Conservation (phyloP, 2,113 vertebrate genomes). For the Syngnathus floridae region DNA sequence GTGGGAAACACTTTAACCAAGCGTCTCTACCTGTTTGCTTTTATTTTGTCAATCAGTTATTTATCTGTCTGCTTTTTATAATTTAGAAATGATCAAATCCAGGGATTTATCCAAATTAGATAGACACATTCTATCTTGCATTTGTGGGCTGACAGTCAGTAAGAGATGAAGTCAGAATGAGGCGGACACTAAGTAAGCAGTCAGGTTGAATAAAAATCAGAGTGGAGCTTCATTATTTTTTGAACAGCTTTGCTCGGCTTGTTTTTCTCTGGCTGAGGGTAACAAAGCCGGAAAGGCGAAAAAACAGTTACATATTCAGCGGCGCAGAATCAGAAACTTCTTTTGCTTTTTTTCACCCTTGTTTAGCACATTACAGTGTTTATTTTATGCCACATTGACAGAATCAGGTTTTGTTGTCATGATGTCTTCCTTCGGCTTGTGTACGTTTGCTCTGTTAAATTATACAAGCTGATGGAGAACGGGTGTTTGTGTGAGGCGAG, state of each 20-base stretch:
- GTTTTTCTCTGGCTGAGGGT: constrained; percentile 40
- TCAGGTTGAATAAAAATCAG: constrained; percentile 27
- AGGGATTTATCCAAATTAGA: constrained; percentile 7
- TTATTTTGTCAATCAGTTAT: constrained; percentile 5
- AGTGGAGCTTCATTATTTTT: constrained; percentile 15
- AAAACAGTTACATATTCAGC: constrained; percentile 18
- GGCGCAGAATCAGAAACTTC: constrained; percentile 17
- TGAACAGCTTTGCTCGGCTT: constrained; percentile 52
- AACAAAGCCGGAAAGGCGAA: constrained; percentile 15
- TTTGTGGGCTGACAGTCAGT: constrained; percentile 1
- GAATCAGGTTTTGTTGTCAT: not conserved
- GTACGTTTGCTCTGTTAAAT: constrained; percentile 36
- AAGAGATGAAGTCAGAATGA: constrained; percentile 21
- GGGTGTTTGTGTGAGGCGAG: constrained; percentile 20
- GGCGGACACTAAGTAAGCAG: constrained; percentile 37
- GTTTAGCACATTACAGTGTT: constrained; percentile 29
- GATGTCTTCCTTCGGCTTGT: constrained; percentile 27
- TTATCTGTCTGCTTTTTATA: not conserved
- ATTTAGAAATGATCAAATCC: constrained; percentile 8
- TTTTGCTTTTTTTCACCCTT: constrained; percentile 1
- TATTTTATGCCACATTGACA: not conserved
- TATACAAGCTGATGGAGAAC: constrained; percentile 30
- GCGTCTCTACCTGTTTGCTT: constrained; percentile 18
- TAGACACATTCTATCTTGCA: not conserved
- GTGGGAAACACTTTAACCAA: constrained; percentile 29